Evolutionary conservation across 2,888 invertebrate species (phyloP), one percentile per base, ranked within the genome.

Genomic region (Hyposoter didymator): DNA sequence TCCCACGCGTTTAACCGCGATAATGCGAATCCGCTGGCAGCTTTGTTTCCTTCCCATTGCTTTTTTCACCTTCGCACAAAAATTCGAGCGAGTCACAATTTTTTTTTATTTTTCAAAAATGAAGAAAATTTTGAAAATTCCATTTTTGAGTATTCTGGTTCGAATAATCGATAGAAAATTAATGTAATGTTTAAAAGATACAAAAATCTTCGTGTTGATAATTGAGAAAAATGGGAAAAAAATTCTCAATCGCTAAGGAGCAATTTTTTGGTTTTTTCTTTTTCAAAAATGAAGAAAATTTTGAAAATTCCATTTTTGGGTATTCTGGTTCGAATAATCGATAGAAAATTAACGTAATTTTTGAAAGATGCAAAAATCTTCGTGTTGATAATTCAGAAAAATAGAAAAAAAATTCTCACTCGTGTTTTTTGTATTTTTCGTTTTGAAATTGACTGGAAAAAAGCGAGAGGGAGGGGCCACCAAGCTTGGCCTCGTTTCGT

Each of bases 401-500:
- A 39, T 39, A 0, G 10, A 39, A 39, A 39, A 39, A 39, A 39
- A 39, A 39, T 39, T 0, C 1, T 49, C 5, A 5, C n/a, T 49
- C 17, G n/a, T 6, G n/a, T 52, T 52, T 28, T 62, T 0, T 1
- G 0, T 14, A 1, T 62, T 32, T 62, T 62, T 62, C 5, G 4
- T 32, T 14, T 52, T 19, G 5, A 4, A 7, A 7, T 64, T 1
- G 14, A 10, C n/a, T 43, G 43, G 4, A 19, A 67, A 64, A 7
- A 64, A 35, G 22, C 39, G 55, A 17, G 12, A 72, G 73, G 73
- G 72, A 59, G 72, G 66, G 70, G 73, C 39, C 69, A 28, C 75
- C 62, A 75, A 47, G 45, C 14, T 14, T 49, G 64, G 72, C 47
- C 72, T 47, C 75, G 80, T 72, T 55, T 70, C 1, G 64, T 72